Percentiles rank a stretch among this genome's conserved stretches.
phyloP scores from a whole-genome alignment of 2,797 vertebrate genomes.

The Lepilemur ruficaudatus region DNA sequence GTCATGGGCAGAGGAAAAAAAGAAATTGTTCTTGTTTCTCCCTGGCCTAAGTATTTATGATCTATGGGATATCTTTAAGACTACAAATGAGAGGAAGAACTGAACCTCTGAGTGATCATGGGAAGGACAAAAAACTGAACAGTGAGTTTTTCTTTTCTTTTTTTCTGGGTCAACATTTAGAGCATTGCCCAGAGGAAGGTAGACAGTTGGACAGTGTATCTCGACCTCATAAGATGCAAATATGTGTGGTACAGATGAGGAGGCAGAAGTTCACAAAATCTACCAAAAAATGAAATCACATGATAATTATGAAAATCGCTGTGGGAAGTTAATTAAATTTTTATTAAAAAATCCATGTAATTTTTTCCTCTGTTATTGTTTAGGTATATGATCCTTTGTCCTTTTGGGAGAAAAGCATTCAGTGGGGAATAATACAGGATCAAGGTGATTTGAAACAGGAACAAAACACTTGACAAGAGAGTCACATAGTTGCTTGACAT shows the following conservation, averaged over 20 bases:
- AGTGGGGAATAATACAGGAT: neutral
- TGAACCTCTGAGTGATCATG: neutral
- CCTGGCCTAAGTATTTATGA: neutral
- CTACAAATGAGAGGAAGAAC: neutral
- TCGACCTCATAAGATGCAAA: neutral
- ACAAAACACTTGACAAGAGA: neutral
- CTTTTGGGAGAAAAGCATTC: neutral
- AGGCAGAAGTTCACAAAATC: neutral
- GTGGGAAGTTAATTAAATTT: neutral
- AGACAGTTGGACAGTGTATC: neutral
- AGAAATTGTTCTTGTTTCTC: neutral
- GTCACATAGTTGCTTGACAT: neutral
- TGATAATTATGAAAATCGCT: constrained; percentile 11
- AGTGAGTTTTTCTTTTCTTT: neutral
- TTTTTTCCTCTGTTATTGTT: neutral
- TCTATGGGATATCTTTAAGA: neutral
- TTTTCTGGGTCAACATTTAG: constrained; percentile 61
- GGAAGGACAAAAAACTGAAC: neutral
- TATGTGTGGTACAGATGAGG: neutral
- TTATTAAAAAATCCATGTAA: neutral
- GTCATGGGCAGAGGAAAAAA: neutral
- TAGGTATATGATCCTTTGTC: neutral
- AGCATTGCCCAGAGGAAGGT: constrained; percentile 58
- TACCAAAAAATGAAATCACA: neutral
- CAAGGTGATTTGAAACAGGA: neutral